Conservation (phyloP, 2,113 vertebrate species). For the Grantiella picta region DNA sequence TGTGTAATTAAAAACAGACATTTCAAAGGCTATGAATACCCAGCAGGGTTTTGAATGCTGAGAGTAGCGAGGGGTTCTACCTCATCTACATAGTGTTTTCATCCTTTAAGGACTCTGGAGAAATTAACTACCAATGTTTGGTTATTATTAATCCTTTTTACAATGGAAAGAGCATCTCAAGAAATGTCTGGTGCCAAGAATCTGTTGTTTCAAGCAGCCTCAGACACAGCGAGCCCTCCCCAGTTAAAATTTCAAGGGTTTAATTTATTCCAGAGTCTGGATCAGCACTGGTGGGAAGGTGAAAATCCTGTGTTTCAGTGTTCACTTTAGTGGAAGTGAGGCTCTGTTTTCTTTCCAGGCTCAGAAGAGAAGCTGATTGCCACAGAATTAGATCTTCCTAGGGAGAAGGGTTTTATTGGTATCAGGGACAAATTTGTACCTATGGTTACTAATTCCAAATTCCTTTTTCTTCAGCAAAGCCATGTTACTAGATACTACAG, state of each 20-base stretch:
- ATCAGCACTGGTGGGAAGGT: constrained; percentile 5
- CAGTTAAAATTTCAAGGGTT: constrained; percentile 13
- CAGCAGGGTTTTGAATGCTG: constrained; percentile 15
- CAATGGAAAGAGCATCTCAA: constrained; percentile 37
- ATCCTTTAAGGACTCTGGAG: constrained; percentile 39
- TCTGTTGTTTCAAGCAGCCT: constrained; percentile 52
- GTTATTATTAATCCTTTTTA: constrained; percentile 39
- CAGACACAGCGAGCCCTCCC: not conserved
- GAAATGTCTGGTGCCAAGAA: constrained; percentile 32
- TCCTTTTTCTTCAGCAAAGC: not conserved
- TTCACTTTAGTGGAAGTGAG: not conserved
- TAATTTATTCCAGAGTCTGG: constrained; percentile 53
- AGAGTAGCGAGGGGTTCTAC: constrained; percentile 22
- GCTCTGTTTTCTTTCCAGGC: constrained; percentile 13
- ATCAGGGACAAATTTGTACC: not conserved
- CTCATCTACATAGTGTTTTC: constrained; percentile 26
- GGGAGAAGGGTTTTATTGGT: not conserved
- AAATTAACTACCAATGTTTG: constrained; percentile 47
- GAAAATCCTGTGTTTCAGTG: not conserved
- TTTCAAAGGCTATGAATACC: constrained; percentile 49
- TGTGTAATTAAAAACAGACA: constrained; percentile 67
- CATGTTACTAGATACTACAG: not conserved
- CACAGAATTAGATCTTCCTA: not conserved
- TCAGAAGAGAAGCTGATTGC: not conserved
- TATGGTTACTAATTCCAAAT: not conserved